These are phyloP conservation scores for Parapsyche elsis DNA, from an alignment of 1,140 invertebrate species.

Conservation along the genomic window DNA sequence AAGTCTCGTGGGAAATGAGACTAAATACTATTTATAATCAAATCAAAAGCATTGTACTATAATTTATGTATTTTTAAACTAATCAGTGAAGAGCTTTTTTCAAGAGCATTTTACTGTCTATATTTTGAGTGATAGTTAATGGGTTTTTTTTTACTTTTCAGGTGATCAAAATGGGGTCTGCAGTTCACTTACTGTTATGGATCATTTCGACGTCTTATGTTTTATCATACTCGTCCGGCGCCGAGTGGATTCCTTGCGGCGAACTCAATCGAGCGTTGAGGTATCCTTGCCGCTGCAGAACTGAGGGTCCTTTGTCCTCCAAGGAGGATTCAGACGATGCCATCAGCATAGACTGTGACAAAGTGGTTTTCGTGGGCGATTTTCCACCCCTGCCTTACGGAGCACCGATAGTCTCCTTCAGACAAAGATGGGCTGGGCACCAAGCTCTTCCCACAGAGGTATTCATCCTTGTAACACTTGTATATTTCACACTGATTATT, in stretches of 20 bases:
- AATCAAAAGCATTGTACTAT: too few relatives aligned
- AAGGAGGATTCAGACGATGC: conserved; percentile 63
- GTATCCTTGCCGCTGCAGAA: conserved; percentile 72
- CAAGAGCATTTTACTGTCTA: background rate
- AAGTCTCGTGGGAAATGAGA: too few relatives aligned
- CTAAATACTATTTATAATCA: too few relatives aligned
- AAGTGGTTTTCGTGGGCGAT: conserved; percentile 82
- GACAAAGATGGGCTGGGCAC: conserved; percentile 80
- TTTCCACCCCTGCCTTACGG: conserved; percentile 78
- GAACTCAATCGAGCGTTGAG: conserved; percentile 74
- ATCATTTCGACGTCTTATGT: conserved; percentile 1
- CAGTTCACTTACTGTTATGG: background rate
- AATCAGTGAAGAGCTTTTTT: too few relatives aligned
- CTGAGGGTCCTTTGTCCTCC: conserved; percentile 60
- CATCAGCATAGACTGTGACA: conserved; percentile 82
- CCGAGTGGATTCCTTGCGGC: conserved; percentile 71
- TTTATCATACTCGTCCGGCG: background rate
- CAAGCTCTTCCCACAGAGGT: conserved; percentile 82
- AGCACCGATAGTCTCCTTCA: conserved; percentile 79
- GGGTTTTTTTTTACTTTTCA: conserved; percentile 40
- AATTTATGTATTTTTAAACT: too few relatives aligned
- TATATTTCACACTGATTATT: too few relatives aligned
- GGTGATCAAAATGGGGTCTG: conserved; percentile 23
- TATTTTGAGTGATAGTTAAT: too few relatives aligned
- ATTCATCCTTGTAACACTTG: background rate